A percentile compares a stretch with the other conserved stretches of the same genome.
These are phyloP conservation scores for Romanogobio albipinnatus DNA, from an alignment of 2,113 vertebrate genomes.

Conservation along the genomic window DNA sequence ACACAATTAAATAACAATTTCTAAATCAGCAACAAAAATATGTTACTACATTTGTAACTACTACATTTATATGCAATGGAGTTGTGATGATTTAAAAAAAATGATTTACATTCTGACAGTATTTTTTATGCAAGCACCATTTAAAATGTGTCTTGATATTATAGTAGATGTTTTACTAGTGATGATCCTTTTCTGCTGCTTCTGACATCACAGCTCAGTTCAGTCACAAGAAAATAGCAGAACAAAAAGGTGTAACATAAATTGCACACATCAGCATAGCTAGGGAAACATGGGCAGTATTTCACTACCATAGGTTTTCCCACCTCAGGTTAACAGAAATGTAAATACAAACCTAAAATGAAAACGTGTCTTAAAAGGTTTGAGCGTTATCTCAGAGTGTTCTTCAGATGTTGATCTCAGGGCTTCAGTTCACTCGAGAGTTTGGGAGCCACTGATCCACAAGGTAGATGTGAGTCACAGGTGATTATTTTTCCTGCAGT, in stretches of 20 bases:
- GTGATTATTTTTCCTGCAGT: neutral
- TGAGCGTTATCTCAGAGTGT: neutral
- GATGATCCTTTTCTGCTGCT: neutral
- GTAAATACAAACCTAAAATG: neutral
- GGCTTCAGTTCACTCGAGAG: neutral
- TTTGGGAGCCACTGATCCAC: neutral
- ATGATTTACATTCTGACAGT: too few species aligned
- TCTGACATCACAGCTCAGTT: neutral
- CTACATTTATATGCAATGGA: too few species aligned
- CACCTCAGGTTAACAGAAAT: neutral
- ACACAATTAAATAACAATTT: too few species aligned
- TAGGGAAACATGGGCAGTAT: neutral
- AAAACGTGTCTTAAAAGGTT: neutral
- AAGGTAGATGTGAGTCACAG: neutral
- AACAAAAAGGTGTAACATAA: neutral
- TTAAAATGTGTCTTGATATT: too few species aligned
- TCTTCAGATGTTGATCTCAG: neutral
- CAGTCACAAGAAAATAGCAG: neutral
- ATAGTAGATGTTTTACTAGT: neutral
- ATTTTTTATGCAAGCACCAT: too few species aligned
- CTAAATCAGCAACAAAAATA: too few species aligned
- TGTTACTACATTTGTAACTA: too few species aligned
- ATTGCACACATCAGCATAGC: neutral
- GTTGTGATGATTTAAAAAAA: too few species aligned
- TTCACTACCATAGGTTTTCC: neutral